Evolutionary conservation across 1,140 invertebrate species (phyloP), one percentile per base, ranked within the genome.

Genomic region (Marisa cornuarietis): DNA sequence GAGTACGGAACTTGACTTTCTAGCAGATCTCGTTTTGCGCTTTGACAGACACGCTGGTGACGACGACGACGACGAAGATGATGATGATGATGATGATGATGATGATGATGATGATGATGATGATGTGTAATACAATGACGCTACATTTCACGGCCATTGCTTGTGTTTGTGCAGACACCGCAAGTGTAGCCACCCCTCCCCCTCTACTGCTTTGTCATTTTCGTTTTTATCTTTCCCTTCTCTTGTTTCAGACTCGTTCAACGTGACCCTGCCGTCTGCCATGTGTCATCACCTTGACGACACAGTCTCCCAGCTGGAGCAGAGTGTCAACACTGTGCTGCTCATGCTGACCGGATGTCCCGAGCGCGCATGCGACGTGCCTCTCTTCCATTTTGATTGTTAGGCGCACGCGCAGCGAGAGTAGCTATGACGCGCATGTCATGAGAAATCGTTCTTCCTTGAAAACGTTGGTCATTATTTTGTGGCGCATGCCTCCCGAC

Each of bases 271-370:
- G 31, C 24, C 26, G 16, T 11, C 61, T 2, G 74, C 31, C 24
- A 76, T 61, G 24, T 76, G 74, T 49, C 9, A 49, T 26, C 24
- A 61, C 8, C 62, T 76, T 22, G 31, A 51, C 24, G 31, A 42
- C 62, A n/a, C 9, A 6, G 18, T 66, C 61, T 20, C 16, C 0
- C 61, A 76, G 31, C 61, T 76, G 5, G 24, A 76, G 74, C 49
- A 42, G 8, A 65, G 61, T 6, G 22, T 76, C 24, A 76, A 76
- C 74, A 76, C 61, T 6, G 74, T 63, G 24, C 74, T 76, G 24
- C 74, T 76, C 62, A 66, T 76, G 74, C 42, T 76, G 74, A 31
- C 52, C n/a, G 74, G 62, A 31, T 76, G 62, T n/a, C 74, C 74
- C 13, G 74, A 76, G n/a, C 24, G 11, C 14, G 18, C 51, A n/a